Evolutionary conservation across 2,888 invertebrate genomes (phyloP).

Genomic region (Chironomus tentans): DNA sequence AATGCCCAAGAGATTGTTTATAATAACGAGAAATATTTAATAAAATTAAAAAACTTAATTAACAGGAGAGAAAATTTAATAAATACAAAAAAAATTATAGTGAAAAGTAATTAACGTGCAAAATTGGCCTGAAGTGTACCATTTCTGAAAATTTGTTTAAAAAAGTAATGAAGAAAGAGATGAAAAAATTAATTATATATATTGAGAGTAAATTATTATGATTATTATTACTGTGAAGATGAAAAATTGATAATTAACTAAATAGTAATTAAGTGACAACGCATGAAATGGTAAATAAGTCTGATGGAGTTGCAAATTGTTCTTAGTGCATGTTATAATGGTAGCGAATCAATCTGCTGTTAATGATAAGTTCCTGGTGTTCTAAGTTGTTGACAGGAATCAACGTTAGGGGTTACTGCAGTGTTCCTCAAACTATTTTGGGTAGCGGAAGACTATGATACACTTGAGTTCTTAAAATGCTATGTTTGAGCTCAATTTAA

Average conservation of each 20-base stretch:
- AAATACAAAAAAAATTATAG: not conserved
- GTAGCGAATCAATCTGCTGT: no score
- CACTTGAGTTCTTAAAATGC: no score
- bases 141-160: not conserved
- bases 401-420: no score
- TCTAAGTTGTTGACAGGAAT: no score
- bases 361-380: no score
- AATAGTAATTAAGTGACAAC: not conserved
- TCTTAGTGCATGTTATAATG: no score
- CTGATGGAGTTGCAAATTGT: no score
- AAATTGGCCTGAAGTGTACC: not conserved
- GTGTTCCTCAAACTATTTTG: no score
- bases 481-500: no score
- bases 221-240: not conserved
- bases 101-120: not conserved
- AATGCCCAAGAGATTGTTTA: not conserved
- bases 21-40: not conserved
- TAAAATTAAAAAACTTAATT: not conserved
- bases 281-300: not conserved
- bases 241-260: not conserved
- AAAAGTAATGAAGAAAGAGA: not conserved
- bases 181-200: not conserved
- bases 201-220: not conserved
- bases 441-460: no score
- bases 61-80: not conserved